Base-by-base conservation (phyloP, 1,140 invertebrate species). In the Drosophila rhopaloa region DNA sequence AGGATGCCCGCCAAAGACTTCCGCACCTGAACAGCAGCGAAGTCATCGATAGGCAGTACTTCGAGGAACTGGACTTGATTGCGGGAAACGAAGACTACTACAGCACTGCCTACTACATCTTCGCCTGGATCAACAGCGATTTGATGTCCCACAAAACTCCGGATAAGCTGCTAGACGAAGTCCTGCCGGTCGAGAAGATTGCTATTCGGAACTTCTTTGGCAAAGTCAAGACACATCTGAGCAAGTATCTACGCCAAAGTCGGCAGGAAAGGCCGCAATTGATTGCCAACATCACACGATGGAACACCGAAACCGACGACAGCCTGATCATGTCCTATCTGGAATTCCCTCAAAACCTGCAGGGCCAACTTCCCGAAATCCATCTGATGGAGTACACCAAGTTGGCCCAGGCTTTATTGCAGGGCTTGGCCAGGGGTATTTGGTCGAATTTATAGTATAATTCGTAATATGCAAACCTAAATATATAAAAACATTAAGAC, bases 71-170 rank as follows among this genome's bases (percentile, higher is more conserved):
- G 13, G 84, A 86, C 46, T 44, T 48, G 6, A 51, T 40, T 9
- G 35, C 40, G 11, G 53, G 46, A 5, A 70, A 57, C n/a, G 66
- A 73, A 27, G 72, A 65, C 16, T 86, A 88, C 32, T 83, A 83
- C n/a, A 73, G 76, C 63, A 76, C 47, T 4, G 79, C 79, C 0
- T 79, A 83, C 53, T 88, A 79, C 5, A 66, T 86, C 37, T 79
- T 88, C 19, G 66, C 62, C 13, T 54, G 77, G 48, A 66, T 86
- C 7, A 62, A 86, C 48, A 76, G 66, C 10, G 59, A 70, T 3
- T n/a, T 77, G 16, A 61, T 85, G 24, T 48, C 44, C 38, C 29
- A 54, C 3, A 14, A 38, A 1, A 19, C 10, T 11, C 55, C 62
- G 0, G 71, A 88, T 8, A 61, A 54, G 16, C 35, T 86, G n/a